Percentiles rank a stretch among this genome's conserved stretches.
phyloP scores from a whole-genome alignment of 2,797 vertebrate genomes.

The Typhlichthys eigenmanni region DNA sequence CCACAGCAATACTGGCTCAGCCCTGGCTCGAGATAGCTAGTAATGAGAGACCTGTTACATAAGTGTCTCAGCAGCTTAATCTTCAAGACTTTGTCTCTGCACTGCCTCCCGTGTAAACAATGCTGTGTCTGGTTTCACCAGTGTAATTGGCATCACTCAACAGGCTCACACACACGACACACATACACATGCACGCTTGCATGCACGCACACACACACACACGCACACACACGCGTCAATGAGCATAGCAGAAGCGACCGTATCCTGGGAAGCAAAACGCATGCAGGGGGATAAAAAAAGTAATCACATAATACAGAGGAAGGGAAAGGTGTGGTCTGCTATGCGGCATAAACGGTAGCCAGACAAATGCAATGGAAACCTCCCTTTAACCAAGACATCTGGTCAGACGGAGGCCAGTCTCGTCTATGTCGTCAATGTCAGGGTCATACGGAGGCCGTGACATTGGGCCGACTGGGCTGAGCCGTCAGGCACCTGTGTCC shows the following conservation, averaged over 20 bases:
- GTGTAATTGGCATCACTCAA: conserved; percentile 58
- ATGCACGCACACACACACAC: conserved; percentile 32
- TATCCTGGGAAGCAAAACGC: conserved; percentile 24
- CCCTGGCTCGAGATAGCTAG: conserved; percentile 34
- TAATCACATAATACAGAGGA: conserved; percentile 41
- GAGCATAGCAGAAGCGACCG: conserved; percentile 39
- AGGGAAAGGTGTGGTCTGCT: conserved; percentile 53
- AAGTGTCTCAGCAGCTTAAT: conserved; percentile 57
- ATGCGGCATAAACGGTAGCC: conserved; percentile 20
- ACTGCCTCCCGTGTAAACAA: conserved; percentile 63
- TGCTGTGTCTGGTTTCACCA: conserved; percentile 51
- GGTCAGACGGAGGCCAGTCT: conserved; percentile 45
- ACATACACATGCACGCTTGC: conserved; percentile 37
- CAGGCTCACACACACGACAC: conserved; percentile 24
- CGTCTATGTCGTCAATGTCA: conserved; percentile 44
- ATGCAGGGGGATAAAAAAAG: conserved; percentile 21
- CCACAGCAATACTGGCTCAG: conserved; percentile 20
- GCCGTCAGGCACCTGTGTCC: conserved; percentile 10
- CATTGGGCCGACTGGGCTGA: conserved; percentile 39
- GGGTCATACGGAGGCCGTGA: conserved; percentile 51
- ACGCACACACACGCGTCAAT: conserved; percentile 41
- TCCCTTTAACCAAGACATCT: conserved; percentile 47
- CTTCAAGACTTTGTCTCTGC: conserved; percentile 40
- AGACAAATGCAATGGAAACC: conserved; percentile 49
- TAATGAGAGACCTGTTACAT: conserved; percentile 59